phyloP scores from a whole-genome alignment of 2,888 invertebrate genomes.

The Chrysopilus asiliformis region DNA sequence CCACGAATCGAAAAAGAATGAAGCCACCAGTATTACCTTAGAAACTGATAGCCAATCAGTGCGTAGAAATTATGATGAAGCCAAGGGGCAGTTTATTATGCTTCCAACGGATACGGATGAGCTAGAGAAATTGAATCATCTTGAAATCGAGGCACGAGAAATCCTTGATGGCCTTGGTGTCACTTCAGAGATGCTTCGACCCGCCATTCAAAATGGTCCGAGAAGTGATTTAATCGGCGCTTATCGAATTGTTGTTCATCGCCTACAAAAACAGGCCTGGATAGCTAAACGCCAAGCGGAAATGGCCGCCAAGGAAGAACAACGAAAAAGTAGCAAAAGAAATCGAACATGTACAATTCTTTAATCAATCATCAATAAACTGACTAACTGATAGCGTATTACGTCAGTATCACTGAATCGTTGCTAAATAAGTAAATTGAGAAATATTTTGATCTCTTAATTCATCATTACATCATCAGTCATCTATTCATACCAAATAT shows the following conservation, averaged over 20 bases:
- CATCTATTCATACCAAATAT: too few relatives aligned
- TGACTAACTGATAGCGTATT: too few relatives aligned
- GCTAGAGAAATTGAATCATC: slow-evolving; percentile 27
- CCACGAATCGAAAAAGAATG: slow-evolving; percentile 10
- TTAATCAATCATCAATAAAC: too few relatives aligned
- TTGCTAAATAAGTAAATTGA: too few relatives aligned
- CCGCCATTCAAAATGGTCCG: slow-evolving; percentile 43
- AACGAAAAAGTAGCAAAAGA: slow-evolving; percentile 4
- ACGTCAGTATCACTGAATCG: too few relatives aligned
- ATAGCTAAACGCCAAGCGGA: slow-evolving; percentile 32
- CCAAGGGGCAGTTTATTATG: slow-evolving; percentile 36
- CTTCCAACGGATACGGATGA: slow-evolving; percentile 34
- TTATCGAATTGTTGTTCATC: slow-evolving; percentile 54
- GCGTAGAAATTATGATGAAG: slow-evolving; percentile 30
- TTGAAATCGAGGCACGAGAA: slow-evolving; percentile 41
- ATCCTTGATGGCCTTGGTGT: slow-evolving; percentile 46
- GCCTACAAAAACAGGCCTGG: slow-evolving; percentile 37
- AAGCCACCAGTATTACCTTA: slow-evolving; percentile 27
- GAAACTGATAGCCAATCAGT: slow-evolving; percentile 17
- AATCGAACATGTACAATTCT: slow-evolving; percentile 13
- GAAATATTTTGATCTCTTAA: too few relatives aligned
- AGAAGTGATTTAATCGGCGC: slow-evolving; percentile 53
- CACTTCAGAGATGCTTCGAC: slow-evolving; percentile 42
- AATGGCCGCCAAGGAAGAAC: slow-evolving; percentile 6
- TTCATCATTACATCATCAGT: too few relatives aligned